Conservation (phyloP, 2,888 invertebrate species). For the Andrena flavipes region DNA sequence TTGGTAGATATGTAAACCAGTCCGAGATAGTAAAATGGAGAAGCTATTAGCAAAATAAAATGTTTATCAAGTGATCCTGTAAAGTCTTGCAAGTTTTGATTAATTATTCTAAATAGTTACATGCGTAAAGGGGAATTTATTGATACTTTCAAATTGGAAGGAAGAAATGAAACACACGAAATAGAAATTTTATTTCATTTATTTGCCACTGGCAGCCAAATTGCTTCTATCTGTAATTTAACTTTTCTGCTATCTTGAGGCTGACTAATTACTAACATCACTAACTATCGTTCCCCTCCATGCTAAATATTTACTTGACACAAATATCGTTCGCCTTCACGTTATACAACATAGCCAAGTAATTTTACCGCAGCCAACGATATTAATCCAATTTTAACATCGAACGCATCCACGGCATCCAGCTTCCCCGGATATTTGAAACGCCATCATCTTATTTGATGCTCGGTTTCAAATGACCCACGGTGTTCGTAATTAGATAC, state of each 20-base stretch:
- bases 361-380: no score
- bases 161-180: not conserved
- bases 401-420: no score
- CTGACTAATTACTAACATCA: no score
- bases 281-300: no score
- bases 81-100: no score
- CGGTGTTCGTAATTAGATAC: slow-evolving; percentile 6
- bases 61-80: no score
- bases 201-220: not conserved
- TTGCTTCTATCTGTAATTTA: not conserved
- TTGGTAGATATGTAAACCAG: not conserved
- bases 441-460: not conserved
- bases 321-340: no score
- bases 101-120: not conserved
- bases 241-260: no score
- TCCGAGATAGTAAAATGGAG: not conserved
- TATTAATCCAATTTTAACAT: no score
- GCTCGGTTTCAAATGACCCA: not conserved
- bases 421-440: not conserved
- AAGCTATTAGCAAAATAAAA: not conserved
- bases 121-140: not conserved
- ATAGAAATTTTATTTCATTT: not conserved
- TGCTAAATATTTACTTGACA: no score
- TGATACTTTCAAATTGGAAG: not conserved
- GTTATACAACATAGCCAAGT: no score